phyloP scores from a whole-genome alignment of 2,888 invertebrate genomes.

The Leptinotarsa peninsularis region DNA sequence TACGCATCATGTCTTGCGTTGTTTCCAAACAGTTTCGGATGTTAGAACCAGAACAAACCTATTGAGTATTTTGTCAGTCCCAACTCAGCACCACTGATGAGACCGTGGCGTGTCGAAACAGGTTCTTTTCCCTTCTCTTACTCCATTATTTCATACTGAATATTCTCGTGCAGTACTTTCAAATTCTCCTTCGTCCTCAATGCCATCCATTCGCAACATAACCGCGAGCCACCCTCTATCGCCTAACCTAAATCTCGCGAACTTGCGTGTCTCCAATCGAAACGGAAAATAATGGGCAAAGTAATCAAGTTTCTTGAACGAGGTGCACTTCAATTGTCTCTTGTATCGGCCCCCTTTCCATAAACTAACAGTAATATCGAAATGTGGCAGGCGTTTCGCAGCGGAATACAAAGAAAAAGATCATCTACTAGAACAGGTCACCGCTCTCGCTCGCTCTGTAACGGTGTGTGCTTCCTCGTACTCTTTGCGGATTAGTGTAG shows the following conservation, averaged over 20 bases:
- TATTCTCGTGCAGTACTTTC: too few species aligned
- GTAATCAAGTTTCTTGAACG: constrained; percentile 21
- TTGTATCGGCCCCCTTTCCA: constrained; percentile 26
- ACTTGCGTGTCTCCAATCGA: constrained; percentile 25
- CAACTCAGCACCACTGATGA: too few species aligned
- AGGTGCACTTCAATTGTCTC: constrained; percentile 29
- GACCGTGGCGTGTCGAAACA: too few species aligned
- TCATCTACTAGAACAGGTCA: constrained; percentile 54
- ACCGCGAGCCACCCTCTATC: constrained; percentile 11
- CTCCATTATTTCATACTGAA: too few species aligned
- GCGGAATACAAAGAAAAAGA: constrained; percentile 39
- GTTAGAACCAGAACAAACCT: too few species aligned
- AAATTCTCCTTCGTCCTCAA: not conserved
- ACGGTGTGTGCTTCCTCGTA: constrained; percentile 10
- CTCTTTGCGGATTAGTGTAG: constrained; percentile 51
- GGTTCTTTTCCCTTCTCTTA: too few species aligned
- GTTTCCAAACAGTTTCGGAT: too few species aligned
- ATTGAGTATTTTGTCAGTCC: too few species aligned
- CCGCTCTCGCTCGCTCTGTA: constrained; percentile 51
- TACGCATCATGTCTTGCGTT: too few species aligned
- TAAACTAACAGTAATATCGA: constrained; percentile 37
- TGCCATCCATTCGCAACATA: not conserved
- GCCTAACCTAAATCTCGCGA: constrained; percentile 10
- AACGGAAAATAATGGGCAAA: constrained; percentile 26
- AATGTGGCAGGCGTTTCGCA: constrained; percentile 30